Evolutionary conservation across 2,797 vertebrate species (phyloP).

Genomic region (Chromobotia macracanthus): DNA sequence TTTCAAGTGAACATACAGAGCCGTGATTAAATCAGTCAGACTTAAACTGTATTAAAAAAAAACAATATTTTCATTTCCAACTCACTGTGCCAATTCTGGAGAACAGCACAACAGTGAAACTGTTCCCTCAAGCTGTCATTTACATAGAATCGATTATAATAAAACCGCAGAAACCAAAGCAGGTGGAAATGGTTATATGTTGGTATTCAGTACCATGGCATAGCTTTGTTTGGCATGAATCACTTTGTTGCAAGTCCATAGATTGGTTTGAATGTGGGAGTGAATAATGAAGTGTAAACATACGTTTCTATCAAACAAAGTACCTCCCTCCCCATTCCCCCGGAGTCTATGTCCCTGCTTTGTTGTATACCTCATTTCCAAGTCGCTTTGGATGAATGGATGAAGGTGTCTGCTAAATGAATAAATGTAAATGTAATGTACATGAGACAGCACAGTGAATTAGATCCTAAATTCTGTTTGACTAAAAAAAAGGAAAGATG

Average conservation of each 20-base stretch:
- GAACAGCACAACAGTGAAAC: not conserved
- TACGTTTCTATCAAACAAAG: not conserved
- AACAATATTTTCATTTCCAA: slow-evolving; percentile 35
- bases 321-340: not conserved
- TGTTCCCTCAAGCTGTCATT: slow-evolving; percentile 12
- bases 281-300: not conserved
- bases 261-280: not conserved
- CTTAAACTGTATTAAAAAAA: slow-evolving; percentile 22
- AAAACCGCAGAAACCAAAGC: not conserved
- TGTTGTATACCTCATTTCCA: not conserved
- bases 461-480: not conserved
- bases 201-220: not conserved
- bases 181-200: not conserved
- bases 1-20: slow-evolving; percentile 3
- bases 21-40: slow-evolving; percentile 32
- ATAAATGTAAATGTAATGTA: not conserved
- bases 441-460: not conserved
- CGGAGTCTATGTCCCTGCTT: not conserved
- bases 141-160: slow-evolving; percentile 18
- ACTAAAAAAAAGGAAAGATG: not conserved
- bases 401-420: not conserved
- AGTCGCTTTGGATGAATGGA: not conserved
- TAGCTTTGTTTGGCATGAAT: not conserved
- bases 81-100: slow-evolving; percentile 1
- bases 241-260: not conserved